Percentiles rank a stretch among this genome's conserved stretches.
These are phyloP conservation scores for Athrips mouffetella DNA, from an alignment of 2,888 invertebrate genomes.

Conservation along the genomic window DNA sequence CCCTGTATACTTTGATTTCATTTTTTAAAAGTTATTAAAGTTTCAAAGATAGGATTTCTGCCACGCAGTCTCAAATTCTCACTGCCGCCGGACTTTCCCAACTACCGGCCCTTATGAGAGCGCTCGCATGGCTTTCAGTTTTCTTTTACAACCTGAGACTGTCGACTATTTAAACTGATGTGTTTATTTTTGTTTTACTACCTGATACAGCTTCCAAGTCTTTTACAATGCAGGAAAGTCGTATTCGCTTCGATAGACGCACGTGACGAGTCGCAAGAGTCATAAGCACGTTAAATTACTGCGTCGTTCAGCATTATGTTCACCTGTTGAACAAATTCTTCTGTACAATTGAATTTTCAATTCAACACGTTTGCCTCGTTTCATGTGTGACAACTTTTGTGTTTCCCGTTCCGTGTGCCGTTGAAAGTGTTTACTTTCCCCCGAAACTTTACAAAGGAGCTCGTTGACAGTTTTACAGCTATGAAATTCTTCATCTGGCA, in stretches of 20 bases:
- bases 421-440: constrained; percentile 31
- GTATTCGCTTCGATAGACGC: constrained; percentile 5
- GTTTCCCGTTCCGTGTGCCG: constrained; percentile 4
- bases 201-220: not conserved
- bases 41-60: not conserved
- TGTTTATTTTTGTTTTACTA: constrained; percentile 6
- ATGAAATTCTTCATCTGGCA: constrained; percentile 53
- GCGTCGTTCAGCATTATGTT: constrained; percentile 18
- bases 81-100: not conserved
- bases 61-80: not conserved
- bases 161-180: not conserved
- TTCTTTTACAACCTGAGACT: constrained; percentile 1
- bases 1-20: not conserved
- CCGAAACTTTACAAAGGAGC: constrained; percentile 37
- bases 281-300: constrained; percentile 16
- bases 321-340: constrained; percentile 21
- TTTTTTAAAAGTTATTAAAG: no score
- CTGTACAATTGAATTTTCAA: constrained; percentile 20
- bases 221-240: constrained; percentile 9
- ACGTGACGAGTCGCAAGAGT: constrained; percentile 14
- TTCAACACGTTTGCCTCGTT: constrained; percentile 15
- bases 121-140: constrained; percentile 4
- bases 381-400: constrained; percentile 17
- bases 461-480: constrained; percentile 46
- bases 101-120: not conserved